A percentile compares a stretch with the other conserved stretches of the same genome.
Evolutionary conservation across 37 sponge, comb jelly and placozoan species (phyloP).

Genomic region (Theonella swinhoei): DNA sequence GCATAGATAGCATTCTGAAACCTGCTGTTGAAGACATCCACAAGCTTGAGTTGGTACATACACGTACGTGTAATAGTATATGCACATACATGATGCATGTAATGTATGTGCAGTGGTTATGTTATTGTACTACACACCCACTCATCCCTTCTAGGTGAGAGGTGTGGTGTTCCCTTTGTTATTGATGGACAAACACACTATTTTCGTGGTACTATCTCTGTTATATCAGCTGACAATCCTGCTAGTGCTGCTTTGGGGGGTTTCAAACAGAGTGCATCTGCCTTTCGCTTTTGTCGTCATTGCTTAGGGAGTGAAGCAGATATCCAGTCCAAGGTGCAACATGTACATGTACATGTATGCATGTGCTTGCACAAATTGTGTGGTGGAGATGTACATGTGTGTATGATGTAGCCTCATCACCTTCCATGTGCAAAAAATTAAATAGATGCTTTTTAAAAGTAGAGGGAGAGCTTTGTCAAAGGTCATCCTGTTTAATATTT

Average conservation of each 20-base stretch:
- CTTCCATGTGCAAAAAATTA: too few relatives aligned
- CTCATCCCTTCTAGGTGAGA: not conserved
- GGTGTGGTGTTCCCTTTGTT: slow-evolving; percentile 21
- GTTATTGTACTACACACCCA: not conserved
- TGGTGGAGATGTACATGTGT: too few relatives aligned
- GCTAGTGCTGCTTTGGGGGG: slow-evolving; percentile 25
- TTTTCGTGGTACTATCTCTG: slow-evolving; percentile 15
- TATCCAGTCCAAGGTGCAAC: slow-evolving; percentile 14
- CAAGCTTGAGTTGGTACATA: slow-evolving; percentile 28
- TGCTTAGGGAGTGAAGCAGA: slow-evolving; percentile 20
- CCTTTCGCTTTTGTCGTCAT: slow-evolving; percentile 28
- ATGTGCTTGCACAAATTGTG: not conserved
- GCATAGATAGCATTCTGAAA: slow-evolving; percentile 28
- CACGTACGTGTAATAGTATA: not conserved
- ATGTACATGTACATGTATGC: not conserved
- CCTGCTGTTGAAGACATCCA: slow-evolving; percentile 37
- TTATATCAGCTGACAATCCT: slow-evolving; percentile 41
- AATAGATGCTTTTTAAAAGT: too few relatives aligned
- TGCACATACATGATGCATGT: not conserved
- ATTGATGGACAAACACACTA: not conserved
- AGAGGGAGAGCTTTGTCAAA: too few relatives aligned
- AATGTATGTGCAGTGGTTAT: too few relatives aligned
- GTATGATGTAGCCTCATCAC: too few relatives aligned
- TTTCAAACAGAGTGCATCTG: slow-evolving; percentile 22
- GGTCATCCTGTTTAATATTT: too few relatives aligned